These are phyloP conservation scores for Scomber scombrus DNA, from an alignment of 2,113 vertebrate genomes.

Conservation along the genomic window DNA sequence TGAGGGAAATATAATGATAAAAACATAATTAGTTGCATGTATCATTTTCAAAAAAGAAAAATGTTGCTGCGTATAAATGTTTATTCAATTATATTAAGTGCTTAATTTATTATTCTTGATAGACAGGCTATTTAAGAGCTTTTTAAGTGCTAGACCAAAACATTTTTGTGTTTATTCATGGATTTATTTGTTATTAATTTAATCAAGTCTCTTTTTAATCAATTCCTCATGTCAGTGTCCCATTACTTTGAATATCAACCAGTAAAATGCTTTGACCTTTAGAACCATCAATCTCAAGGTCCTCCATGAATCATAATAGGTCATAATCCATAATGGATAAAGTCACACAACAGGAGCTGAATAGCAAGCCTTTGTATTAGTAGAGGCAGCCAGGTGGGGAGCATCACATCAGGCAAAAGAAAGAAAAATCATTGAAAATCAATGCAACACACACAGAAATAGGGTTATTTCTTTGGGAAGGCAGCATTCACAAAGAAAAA, in stretches of 20 bases:
- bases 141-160: neutral
- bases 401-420: slow-evolving; percentile 24
- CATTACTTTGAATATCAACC: neutral
- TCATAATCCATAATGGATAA: neutral
- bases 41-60: no score
- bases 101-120: no score
- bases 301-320: slow-evolving; percentile 33
- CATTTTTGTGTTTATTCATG: neutral
- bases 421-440: slow-evolving; percentile 10
- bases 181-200: neutral
- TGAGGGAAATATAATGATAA: no score
- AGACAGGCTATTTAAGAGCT: neutral
- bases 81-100: no score
- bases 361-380: slow-evolving; percentile 9
- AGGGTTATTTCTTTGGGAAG: slow-evolving; percentile 36
- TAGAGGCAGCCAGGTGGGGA: slow-evolving; percentile 19
- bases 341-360: slow-evolving; percentile 37
- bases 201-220: slow-evolving; percentile 5
- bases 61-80: no score
- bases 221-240: slow-evolving; percentile 8
- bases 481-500: slow-evolving; percentile 52
- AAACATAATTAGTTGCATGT: no score
- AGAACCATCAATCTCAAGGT: slow-evolving; percentile 8
- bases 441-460: neutral
- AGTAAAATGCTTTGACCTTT: neutral